A percentile compares a stretch with the other conserved stretches of the same genome.
Conservation (phyloP, 2,113 vertebrate species). For the Heterotis niloticus region DNA sequence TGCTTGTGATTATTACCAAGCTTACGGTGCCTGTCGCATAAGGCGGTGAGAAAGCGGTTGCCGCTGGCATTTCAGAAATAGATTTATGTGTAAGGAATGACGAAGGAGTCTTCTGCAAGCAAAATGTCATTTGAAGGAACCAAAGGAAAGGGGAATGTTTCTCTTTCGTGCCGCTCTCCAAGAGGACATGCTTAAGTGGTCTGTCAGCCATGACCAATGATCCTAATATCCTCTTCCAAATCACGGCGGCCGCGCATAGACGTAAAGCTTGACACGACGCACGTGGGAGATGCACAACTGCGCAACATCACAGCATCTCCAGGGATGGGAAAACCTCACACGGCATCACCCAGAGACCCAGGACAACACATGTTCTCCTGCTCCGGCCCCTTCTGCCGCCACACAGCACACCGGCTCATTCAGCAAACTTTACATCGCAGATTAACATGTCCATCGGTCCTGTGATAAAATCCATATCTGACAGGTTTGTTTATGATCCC, state of each 20-base stretch:
- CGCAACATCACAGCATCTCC: neutral
- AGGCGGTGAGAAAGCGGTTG: constrained; percentile 30
- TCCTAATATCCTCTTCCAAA: constrained; percentile 31
- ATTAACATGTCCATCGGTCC: neutral
- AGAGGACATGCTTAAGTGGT: constrained; percentile 44
- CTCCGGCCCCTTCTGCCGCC: neutral
- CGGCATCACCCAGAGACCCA: neutral
- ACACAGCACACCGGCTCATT: constrained; percentile 3
- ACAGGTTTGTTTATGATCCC: too few relatives aligned
- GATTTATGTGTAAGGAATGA: neutral
- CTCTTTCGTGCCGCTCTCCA: constrained; percentile 31
- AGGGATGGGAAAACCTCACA: neutral
- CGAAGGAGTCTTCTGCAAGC: constrained; percentile 8
- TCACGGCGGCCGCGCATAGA: constrained; percentile 45
- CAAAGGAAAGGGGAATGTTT: constrained; percentile 21
- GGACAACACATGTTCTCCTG: neutral
- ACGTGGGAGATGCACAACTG: constrained; percentile 28
- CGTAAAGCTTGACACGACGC: constrained; percentile 35
- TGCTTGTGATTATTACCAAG: constrained; percentile 4
- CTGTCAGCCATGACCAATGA: constrained; percentile 38
- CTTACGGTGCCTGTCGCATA: constrained; percentile 17
- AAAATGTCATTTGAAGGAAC: constrained; percentile 33
- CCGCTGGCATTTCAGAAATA: constrained; percentile 24
- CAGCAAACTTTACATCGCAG: neutral
- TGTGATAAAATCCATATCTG: neutral